phyloP scores from a whole-genome alignment of 2,797 vertebrate species.

The Argentina silus region DNA sequence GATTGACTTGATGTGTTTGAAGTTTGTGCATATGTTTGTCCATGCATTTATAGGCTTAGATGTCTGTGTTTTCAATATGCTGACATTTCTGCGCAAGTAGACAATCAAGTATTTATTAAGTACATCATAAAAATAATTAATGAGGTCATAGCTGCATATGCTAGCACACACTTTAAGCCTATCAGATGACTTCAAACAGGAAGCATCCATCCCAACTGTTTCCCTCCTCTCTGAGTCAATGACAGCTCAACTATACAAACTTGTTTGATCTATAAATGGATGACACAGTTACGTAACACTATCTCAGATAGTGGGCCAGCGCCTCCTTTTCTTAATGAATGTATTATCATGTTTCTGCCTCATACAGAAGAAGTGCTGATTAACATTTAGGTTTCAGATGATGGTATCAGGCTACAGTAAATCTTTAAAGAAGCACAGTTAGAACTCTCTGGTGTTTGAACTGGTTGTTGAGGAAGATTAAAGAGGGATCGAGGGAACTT shows the following conservation, averaged over 20 bases:
- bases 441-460: background rate
- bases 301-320: conserved; percentile 21
- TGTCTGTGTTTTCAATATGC: too few species aligned
- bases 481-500: background rate
- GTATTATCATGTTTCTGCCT: conserved; percentile 14
- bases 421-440: background rate
- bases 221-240: background rate
- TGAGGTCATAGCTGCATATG: background rate
- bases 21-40: too few species aligned
- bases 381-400: conserved; percentile 11
- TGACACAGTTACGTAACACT: conserved; percentile 18
- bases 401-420: conserved; percentile 11
- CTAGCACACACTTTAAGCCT: background rate
- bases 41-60: too few species aligned
- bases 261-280: conserved; percentile 49
- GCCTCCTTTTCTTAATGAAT: conserved; percentile 28
- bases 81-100: too few species aligned
- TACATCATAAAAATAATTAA: background rate
- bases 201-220: background rate
- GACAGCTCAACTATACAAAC: conserved; percentile 26
- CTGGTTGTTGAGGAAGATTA: background rate
- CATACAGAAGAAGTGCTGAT: conserved; percentile 13
- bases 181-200: conserved; percentile 11
- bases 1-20: too few species aligned
- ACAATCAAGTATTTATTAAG: too few species aligned